Base-by-base conservation (phyloP, 2,797 vertebrate species). In the Gastrophryne carolinensis region DNA sequence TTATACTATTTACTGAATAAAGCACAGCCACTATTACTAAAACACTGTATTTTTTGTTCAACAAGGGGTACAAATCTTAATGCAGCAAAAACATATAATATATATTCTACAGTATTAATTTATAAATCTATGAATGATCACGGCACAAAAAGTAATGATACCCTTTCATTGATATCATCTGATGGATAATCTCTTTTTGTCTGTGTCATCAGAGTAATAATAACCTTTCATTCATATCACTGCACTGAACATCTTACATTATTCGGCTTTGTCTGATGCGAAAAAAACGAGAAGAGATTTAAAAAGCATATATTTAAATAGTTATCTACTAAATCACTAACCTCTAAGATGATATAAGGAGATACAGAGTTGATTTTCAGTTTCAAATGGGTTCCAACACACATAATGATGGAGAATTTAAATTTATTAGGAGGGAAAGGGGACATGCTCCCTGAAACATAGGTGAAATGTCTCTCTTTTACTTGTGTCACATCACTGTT, bases 121-220 rank as follows among this genome's bases (percentile, higher is more conserved):
- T 90, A 76, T 82, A 84, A 83, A 80, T 74, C 81, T 79, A 72
- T 85, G 83, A 86, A 84, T 84, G 53, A 85, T 88, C 82, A 84
- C 63, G 56, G 62, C 61, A 84, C 82, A 80, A 76, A 86, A 85
- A 84, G 82, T 86, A 89, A 89, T 87, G 72, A 87, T 85, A 85
- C 73, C 81, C 81, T 88, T 87, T 85, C 86, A 86, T 72, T 88
- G 89, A 79, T 79, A 88, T 85, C 82, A 84, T 86, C 81, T 75
- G 72, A 84, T 73, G 80, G 87, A 86, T 86, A 87, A 83, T 85
- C 84, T 82, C 75, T 81, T 83, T 86, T 84, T 82, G 82, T 80
- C 75, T 85, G 65, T 86, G 79, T 85, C 68, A 58, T 79, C 67
- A 66, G 67, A 68, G 54, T 87, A 88, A 88, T 87, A 86, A 85